Evolutionary conservation across 1,140 invertebrate species (phyloP), one percentile per base, ranked within the genome.

Genomic region (Coelopa frigida): DNA sequence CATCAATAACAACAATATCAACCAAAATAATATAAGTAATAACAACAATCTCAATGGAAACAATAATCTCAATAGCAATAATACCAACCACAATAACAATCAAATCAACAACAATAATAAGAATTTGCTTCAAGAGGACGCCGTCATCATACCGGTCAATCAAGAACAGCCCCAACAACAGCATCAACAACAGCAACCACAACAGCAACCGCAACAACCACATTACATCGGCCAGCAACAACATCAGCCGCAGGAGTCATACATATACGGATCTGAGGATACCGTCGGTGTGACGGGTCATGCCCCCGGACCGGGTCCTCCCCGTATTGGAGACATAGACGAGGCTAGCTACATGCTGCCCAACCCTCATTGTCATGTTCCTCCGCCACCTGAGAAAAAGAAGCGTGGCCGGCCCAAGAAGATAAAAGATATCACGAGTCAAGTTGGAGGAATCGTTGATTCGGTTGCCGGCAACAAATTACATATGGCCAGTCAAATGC

Each of bases 351-450:
- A n/a, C n/a, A n/a, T n/a, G n/a, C n/a, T n/a, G n/a, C n/a, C n/a
- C n/a, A n/a, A n/a, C n/a, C n/a, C n/a, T n/a, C n/a, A n/a, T n/a
- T 39, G 6, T 51, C 40, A 46, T 7, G 21, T 18, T 5, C 54
- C 48, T 6, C 36, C 54, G 8, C 49, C 83, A 22, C 80, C 83
- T 1, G 80, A 82, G n/a, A 89, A 89, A 71, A 92, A 92, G 72
- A 89, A 92, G 63, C 74, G 89, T 14, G 89, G 88, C 1, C 73
- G 89, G 18, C 89, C 89, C 26, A 92, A 92, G 72, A 92, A 92
- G 67, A 82, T 89, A 3, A 85, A 86, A 58, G 79, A 77, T 3
- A n/a, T n/a, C n/a, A n/a, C n/a, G n/a, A n/a, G n/a, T n/a, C n/a
- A n/a, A n/a, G n/a, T n/a, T n/a, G 79, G 80, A 64, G 74, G 74